Evolutionary conservation across 2,888 invertebrate genomes (phyloP), one percentile per base, ranked within the genome.

Genomic region (Linnaemya vulpina): DNA sequence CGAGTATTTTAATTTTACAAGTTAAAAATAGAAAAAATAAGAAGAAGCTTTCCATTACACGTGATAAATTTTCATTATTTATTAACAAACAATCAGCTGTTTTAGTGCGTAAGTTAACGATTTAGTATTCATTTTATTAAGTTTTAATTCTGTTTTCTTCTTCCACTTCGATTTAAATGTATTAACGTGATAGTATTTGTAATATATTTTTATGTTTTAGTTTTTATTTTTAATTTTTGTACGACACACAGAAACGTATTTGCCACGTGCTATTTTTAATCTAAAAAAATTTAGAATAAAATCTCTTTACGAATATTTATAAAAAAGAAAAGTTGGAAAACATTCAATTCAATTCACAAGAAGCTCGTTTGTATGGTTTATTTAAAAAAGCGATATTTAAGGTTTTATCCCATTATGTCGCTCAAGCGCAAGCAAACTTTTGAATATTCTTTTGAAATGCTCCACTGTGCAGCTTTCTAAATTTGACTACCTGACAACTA

Each of bases 21-120:
- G 30, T n/a, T 40, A 40, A 43, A 55, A 22, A 53, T 35, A 40
- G 35, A 20, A 53, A 8, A 46, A 46, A 46, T 35, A 20, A 73
- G 46, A 87, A 89, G 78, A 90, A 90, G 90, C 90, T 90, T 90
- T 90, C 90, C 90, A 90, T 90, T 89, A 89, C 89, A 88, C 89
- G 91, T 90, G 90, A 90, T 90, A 90, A 88, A 70, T 83, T 74
- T 82, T 67, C 46, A 77, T 78, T 81, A 78, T 78, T 81, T 82
- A 75, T 81, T 65, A 80, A 68, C 22, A 74, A 80, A 68, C 22
- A 74, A 68, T 9, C 53, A 58, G 40, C 20, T 76, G 49, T 71
- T 67, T 58, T 84, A 80, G 49, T 67, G 11, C 49, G 51, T 84
- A 84, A 84, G 77, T 73, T 71, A 62, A 63, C 75, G 43, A 40